Evolutionary conservation across 2,113 vertebrate species (phyloP).

Genomic region (Prolemur simus): DNA sequence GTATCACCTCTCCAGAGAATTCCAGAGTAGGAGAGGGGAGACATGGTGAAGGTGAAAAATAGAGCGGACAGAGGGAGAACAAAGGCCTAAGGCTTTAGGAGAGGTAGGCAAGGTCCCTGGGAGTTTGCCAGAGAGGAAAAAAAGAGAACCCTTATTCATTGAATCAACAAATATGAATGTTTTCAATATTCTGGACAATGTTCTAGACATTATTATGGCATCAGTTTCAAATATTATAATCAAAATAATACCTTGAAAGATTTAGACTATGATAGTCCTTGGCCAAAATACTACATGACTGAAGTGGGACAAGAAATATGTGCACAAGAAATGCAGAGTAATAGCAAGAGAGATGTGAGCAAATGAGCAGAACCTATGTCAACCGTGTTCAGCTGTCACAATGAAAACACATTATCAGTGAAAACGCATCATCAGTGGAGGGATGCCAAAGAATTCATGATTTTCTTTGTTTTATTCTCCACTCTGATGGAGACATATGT

Average conservation of each 20-base stretch:
- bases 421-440: not conserved
- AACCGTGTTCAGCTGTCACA: not conserved
- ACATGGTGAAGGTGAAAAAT: not conserved
- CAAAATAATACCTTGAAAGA: conserved; percentile 24
- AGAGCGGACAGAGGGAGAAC: not conserved
- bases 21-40: not conserved
- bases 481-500: not conserved
- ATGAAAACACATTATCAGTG: not conserved
- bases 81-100: not conserved
- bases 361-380: not conserved
- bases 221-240: not conserved
- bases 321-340: not conserved
- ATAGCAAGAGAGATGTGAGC: not conserved
- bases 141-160: not conserved
- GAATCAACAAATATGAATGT: not conserved
- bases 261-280: not conserved
- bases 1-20: not conserved
- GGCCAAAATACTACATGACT: not conserved
- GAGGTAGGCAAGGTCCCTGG: not conserved
- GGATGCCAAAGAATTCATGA: not conserved
- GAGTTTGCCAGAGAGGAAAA: not conserved
- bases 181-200: not conserved
- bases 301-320: not conserved
- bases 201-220: not conserved
- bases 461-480: not conserved